A percentile compares a stretch with the other conserved stretches of the same genome.
These are phyloP conservation scores for Acipenser transmontanus DNA, from an alignment of 2,797 vertebrate species.

Conservation along the genomic window DNA sequence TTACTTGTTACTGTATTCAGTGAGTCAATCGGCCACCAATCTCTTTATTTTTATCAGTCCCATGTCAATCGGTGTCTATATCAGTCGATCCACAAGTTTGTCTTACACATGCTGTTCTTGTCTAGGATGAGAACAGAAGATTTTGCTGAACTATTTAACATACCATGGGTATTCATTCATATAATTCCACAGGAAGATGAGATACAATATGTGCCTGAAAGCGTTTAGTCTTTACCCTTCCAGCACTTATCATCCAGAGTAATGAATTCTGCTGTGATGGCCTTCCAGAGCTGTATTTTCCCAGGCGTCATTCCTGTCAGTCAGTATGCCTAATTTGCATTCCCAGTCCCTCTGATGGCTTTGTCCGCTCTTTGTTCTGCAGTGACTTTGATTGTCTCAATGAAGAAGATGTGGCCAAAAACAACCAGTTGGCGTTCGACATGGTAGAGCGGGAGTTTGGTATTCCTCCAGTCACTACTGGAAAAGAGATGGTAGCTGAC, in stretches of 20 bases:
- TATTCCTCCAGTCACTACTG: constrained; percentile 73
- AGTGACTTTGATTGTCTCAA: constrained; percentile 85
- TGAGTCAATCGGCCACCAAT: too few species aligned
- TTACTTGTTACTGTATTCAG: too few species aligned
- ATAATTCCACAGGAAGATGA: too few species aligned
- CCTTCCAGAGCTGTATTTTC: constrained; percentile 1
- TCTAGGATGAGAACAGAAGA: too few species aligned
- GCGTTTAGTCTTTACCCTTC: too few species aligned
- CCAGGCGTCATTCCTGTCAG: not conserved
- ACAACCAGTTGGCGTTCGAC: constrained; percentile 87
- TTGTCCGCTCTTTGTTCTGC: constrained; percentile 13
- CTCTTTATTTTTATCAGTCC: too few species aligned
- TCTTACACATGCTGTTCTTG: too few species aligned
- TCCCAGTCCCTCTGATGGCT: constrained; percentile 1
- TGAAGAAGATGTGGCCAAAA: constrained; percentile 68
- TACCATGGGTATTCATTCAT: too few species aligned
- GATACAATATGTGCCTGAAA: too few species aligned
- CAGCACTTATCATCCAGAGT: constrained; percentile 15
- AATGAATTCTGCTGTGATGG: constrained; percentile 13
- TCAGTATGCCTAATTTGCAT: not conserved
- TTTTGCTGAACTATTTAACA: too few species aligned
- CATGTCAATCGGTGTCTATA: not conserved
- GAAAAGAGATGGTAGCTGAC: constrained; percentile 62
- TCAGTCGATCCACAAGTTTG: not conserved
- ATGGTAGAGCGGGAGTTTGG: constrained; percentile 83